These are phyloP conservation scores for Enoplosus armatus DNA, from an alignment of 2,797 vertebrate genomes.

Conservation along the genomic window DNA sequence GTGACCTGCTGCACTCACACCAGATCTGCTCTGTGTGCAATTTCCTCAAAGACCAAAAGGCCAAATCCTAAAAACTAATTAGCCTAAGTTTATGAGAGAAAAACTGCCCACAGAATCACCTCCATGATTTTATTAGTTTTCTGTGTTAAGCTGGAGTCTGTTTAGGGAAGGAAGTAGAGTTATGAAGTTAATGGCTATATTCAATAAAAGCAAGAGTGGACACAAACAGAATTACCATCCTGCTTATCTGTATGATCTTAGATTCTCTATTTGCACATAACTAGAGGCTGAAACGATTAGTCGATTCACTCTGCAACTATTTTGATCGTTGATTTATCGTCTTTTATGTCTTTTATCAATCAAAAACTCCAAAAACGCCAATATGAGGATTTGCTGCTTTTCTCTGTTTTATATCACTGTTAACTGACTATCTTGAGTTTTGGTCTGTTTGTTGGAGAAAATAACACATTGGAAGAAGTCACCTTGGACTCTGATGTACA, in stretches of 20 bases:
- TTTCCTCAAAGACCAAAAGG: conserved; percentile 73
- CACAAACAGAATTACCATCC: background rate
- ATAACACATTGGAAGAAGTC: background rate
- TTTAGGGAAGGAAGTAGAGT: conserved; percentile 13
- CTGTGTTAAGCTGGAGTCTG: background rate
- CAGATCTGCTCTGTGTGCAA: conserved; percentile 56
- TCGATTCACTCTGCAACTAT: background rate
- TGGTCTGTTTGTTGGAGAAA: background rate
- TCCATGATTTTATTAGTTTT: conserved; percentile 31
- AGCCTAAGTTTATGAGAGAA: conserved; percentile 43
- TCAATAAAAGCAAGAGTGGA: background rate
- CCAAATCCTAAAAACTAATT: conserved; percentile 65
- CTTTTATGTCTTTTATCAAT: background rate
- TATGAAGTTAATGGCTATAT: background rate
- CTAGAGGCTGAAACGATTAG: background rate
- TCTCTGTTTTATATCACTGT: background rate
- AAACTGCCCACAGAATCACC: conserved; percentile 38
- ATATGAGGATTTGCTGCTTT: background rate
- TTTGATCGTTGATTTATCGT: background rate
- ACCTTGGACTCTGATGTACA: background rate
- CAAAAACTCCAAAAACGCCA: background rate
- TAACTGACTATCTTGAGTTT: background rate
- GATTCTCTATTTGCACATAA: background rate
- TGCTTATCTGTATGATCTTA: background rate
- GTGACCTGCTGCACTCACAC: conserved; percentile 39